Evolutionary conservation across 1,140 invertebrate species (phyloP).

Genomic region (Acromyrmex charruanus): DNA sequence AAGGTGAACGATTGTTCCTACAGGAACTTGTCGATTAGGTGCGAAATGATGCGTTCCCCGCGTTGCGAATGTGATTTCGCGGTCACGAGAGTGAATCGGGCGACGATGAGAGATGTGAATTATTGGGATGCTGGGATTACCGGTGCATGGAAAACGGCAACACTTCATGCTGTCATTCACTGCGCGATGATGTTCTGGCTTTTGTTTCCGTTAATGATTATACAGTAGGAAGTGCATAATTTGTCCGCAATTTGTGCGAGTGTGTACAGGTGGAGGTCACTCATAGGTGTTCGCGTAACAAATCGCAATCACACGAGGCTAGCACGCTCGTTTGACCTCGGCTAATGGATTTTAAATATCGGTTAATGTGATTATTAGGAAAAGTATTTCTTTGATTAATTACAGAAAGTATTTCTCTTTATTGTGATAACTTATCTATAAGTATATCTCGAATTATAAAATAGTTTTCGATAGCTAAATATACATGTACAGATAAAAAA

Average conservation of each 20-base stretch:
- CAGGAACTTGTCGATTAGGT: not conserved
- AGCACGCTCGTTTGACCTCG: not conserved
- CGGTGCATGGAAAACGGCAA: not conserved
- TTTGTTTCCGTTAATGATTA: constrained; percentile 33
- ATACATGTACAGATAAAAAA: too few relatives aligned
- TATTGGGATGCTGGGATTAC: not conserved
- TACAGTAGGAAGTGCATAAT: constrained; percentile 21
- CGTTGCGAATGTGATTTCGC: not conserved
- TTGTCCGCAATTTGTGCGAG: not conserved
- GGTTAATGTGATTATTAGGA: not conserved
- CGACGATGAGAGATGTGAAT: constrained; percentile 10
- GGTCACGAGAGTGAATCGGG: constrained; percentile 1
- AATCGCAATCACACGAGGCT: not conserved
- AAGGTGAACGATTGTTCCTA: constrained; percentile 28
- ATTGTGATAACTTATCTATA: not conserved
- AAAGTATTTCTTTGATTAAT: not conserved
- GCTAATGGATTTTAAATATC: not conserved
- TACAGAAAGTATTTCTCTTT: not conserved
- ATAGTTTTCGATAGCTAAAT: not conserved
- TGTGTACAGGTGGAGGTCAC: constrained; percentile 1
- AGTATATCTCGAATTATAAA: not conserved
- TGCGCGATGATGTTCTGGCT: not conserved
- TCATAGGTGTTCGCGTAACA: not conserved
- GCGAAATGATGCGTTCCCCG: not conserved
- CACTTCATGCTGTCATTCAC: not conserved